phyloP scores from a whole-genome alignment of 2,888 invertebrate species.

The Chrysolina oricalcia region DNA sequence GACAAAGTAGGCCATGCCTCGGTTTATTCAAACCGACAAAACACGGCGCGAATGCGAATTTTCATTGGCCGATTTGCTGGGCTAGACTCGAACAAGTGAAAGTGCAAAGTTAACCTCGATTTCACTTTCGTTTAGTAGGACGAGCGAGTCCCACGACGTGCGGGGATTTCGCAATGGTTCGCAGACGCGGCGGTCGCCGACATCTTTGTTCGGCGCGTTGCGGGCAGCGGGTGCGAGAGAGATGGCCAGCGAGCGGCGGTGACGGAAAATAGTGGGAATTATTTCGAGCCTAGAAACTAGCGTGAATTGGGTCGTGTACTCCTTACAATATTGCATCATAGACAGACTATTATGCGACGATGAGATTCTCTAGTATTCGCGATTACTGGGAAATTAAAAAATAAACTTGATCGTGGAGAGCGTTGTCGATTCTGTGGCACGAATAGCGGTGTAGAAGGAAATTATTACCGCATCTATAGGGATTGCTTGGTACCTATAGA shows the following conservation, averaged over 20 bases:
- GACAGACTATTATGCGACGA: conserved; percentile 69
- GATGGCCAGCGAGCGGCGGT: conserved; percentile 36
- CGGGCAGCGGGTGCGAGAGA: conserved; percentile 36
- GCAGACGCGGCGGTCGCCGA: conserved; percentile 50
- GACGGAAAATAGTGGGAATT: conserved; percentile 33
- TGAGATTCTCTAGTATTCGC: conserved; percentile 62
- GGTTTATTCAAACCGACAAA: conserved; percentile 69
- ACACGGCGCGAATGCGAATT: conserved; percentile 65
- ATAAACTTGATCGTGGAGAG: conserved; percentile 51
- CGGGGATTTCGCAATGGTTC: conserved; percentile 63
- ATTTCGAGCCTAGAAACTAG: conserved; percentile 66
- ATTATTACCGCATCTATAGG: not conserved
- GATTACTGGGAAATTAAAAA: conserved; percentile 51
- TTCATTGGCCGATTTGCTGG: conserved; percentile 68
- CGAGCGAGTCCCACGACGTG: conserved; percentile 72
- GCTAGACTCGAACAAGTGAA: conserved; percentile 72
- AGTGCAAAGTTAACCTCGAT: conserved; percentile 73
- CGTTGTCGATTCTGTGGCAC: not conserved
- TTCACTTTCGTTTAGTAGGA: conserved; percentile 74
- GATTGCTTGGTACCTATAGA: not conserved
- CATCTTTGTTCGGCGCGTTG: conserved; percentile 52
- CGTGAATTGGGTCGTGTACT: conserved; percentile 71
- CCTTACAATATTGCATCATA: conserved; percentile 69
- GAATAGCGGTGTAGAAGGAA: not conserved
- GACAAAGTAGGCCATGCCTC: conserved; percentile 69